Base-by-base conservation (phyloP, 2,113 vertebrate species). In the Pollimyrus isidori region DNA sequence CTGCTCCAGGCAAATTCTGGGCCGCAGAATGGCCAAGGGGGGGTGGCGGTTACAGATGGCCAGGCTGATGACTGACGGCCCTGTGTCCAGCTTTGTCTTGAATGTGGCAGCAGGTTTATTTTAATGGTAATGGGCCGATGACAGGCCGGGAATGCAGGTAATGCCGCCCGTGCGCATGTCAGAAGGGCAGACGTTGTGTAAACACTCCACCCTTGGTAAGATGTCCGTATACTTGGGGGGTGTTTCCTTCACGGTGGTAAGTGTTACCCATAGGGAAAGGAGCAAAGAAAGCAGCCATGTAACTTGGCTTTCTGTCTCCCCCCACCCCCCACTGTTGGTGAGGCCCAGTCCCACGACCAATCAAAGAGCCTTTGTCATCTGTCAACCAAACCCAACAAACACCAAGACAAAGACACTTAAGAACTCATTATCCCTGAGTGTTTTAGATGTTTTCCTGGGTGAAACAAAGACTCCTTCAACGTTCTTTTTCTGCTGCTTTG, bases 61-160 rank as follows among this genome's bases (percentile, higher is more conserved):
- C 17, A 17, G 48, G 11, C 58, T 30, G 50, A 62, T 89, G 88
- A 90, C 88, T 89, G 89, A 90, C 89, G 88, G 87, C 89, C 91
- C 65, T 48, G 87, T 58, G 89, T 92, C 87, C 89, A 85, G 89
- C 89, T 90, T 91, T 90, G 85, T 87, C 50, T 89, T 82, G 88
- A 86, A 83, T 89, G 92, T 92, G 89, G 86, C 10, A 2, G 88
- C 89, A 88, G 89, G 45, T 92, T 93, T 92, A 80, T 80, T 92
- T 88, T 91, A 90, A 94, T 93, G 91, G 87, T 92, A 91, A 93
- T 95, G 92, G 90, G n/a, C 0, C 7, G 3, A 53, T 19, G 17
- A 26, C 87, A 49, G 19, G 58, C 35, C 35, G 11, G 42, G 58
- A 26, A 21, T 23, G 11, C 85, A 53, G 50, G 49, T 30, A 21